Base-by-base conservation (phyloP, 1,140 invertebrate species). In the Drosophila cardini region DNA sequence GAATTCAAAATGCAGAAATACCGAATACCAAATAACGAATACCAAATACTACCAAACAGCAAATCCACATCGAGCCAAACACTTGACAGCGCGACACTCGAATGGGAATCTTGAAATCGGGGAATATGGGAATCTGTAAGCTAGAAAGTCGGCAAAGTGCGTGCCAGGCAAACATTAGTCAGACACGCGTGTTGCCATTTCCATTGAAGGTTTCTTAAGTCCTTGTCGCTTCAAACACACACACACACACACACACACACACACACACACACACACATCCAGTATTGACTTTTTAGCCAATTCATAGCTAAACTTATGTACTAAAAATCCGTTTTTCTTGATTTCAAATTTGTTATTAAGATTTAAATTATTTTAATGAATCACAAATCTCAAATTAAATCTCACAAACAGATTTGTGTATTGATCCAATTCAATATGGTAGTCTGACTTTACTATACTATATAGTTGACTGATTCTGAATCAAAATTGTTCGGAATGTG, bases 131-230 rank as follows among this genome's bases (percentile, higher is more conserved):
- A 21, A 55, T 3, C 38, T 18, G 46, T 6, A 21, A 26, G 18
- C 38, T 21, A 40, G 26, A 42, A 48, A 15, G 38, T 64, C 16
- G 43, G 40, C 45, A 71, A 71, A 40, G 52, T 71, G 68, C 69
- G 62, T 72, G 69, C 52, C 38, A 56, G 45, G 53, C 62, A 67
- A 67, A 72, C 69, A 72, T 72, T 56, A 67, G 69, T 71, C 50
- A 48, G 60, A 55, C 60, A 71, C 34, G 46, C 18, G 46, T 43
- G 43, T 34, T 38, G 60, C 38, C 53, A 67, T 40, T 56, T 13
- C 10, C 21, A 56, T 16, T 21, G 53, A 50, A 42, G 5, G 48
- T 15, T 36, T 5, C 26, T 36, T 9, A 69, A 13, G 26, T 56
- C 52, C 40, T 57, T 45, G 63, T 18, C 11, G 10, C 34, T 40